These are phyloP conservation scores for Leptopilina syphax DNA, from an alignment of 2,888 invertebrate genomes.

Conservation along the genomic window DNA sequence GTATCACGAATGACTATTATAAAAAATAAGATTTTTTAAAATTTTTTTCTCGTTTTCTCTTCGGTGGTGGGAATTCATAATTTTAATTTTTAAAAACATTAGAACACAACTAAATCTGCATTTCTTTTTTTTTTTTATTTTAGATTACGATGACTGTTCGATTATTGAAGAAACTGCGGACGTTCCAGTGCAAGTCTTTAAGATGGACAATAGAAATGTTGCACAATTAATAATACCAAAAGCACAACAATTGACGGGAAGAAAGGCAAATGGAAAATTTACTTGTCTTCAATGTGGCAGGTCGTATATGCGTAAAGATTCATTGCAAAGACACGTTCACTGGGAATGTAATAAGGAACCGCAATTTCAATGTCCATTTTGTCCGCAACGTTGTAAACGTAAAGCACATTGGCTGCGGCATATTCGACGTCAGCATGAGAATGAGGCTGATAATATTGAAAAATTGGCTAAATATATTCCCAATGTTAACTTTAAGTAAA, in stretches of 20 bases:
- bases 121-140: conserved; percentile 63
- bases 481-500: conserved; percentile 14
- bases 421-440: conserved; percentile 78
- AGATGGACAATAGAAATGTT: conserved; percentile 57
- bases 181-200: conserved; percentile 65
- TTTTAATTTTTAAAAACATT: background rate
- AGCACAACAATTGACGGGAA: conserved; percentile 60
- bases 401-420: conserved; percentile 78
- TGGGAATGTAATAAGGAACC: conserved; percentile 79
- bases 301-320: conserved; percentile 81
- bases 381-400: conserved; percentile 75
- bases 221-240: conserved; percentile 70
- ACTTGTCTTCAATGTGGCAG: conserved; percentile 80
- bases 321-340: conserved; percentile 80
- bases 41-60: conserved; percentile 36
- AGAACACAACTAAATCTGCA: conserved; percentile 65
- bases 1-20: background rate
- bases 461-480: conserved; percentile 58
- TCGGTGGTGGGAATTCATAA: conserved; percentile 48
- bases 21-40: background rate
- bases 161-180: conserved; percentile 60
- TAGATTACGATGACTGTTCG: conserved; percentile 61
- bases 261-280: conserved; percentile 75
- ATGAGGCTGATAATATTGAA: conserved; percentile 77
- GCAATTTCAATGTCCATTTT: conserved; percentile 77